A percentile compares a stretch with the other conserved stretches of the same genome.
These are phyloP conservation scores for Amphipoea lucens DNA, from an alignment of 2,888 invertebrate species.

Conservation along the genomic window DNA sequence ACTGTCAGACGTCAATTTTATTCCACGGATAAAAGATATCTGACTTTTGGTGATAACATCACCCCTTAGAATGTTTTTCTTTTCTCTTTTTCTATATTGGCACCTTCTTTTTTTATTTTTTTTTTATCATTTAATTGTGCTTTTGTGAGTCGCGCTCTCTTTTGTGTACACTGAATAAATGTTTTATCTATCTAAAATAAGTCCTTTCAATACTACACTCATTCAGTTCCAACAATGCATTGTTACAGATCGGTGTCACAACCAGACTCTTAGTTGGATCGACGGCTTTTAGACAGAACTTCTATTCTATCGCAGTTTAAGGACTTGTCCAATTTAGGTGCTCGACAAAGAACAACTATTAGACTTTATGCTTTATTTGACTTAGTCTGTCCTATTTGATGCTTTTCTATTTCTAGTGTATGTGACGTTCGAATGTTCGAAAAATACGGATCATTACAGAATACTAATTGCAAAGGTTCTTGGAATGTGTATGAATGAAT, in stretches of 20 bases:
- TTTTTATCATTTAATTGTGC: too few species aligned
- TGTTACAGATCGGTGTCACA: conserved; percentile 35
- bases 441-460: not conserved
- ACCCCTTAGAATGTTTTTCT: too few species aligned
- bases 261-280: conserved; percentile 14
- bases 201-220: too few species aligned
- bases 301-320: conserved; percentile 52
- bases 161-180: too few species aligned
- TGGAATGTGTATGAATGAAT: not conserved
- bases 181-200: too few species aligned
- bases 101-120: too few species aligned
- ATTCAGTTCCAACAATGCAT: not conserved
- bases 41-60: too few species aligned
- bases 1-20: too few species aligned
- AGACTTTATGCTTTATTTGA: conserved; percentile 27
- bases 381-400: not conserved
- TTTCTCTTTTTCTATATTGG: too few species aligned
- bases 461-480: not conserved
- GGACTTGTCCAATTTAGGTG: conserved; percentile 48
- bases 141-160: too few species aligned
- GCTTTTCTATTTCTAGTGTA: not conserved
- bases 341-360: conserved; percentile 31
- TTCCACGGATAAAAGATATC: too few species aligned
- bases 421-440: not conserved
- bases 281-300: conserved; percentile 39